Conservation (phyloP, 2,113 vertebrate genomes). For the Dipodomys ordii region DNA sequence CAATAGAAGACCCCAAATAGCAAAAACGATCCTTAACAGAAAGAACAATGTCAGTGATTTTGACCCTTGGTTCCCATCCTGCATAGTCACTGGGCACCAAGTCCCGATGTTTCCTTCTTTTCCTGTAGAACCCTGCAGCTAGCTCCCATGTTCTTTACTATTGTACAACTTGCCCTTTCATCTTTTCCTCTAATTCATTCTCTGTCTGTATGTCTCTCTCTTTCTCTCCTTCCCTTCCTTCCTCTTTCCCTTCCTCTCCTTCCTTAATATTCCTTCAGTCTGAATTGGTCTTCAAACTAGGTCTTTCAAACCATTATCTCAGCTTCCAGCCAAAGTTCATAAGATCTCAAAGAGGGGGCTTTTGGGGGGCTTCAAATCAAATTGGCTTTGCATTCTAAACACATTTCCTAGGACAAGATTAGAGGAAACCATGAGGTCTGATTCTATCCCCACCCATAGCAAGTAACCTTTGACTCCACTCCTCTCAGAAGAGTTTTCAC, state of each 20-base stretch:
- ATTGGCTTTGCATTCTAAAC: neutral
- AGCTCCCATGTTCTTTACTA: neutral
- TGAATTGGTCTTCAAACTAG: neutral
- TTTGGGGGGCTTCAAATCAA: neutral
- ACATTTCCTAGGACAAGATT: neutral
- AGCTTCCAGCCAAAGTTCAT: neutral
- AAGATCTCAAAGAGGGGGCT: neutral
- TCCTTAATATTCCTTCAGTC: neutral
- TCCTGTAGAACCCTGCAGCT: too few relatives aligned
- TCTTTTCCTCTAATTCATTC: neutral
- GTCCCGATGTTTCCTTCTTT: neutral
- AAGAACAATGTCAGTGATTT: neutral
- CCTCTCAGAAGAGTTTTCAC: neutral
- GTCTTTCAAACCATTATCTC: neutral
- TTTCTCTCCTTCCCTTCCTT: neutral
- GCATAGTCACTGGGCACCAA: neutral
- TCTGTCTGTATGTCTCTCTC: neutral
- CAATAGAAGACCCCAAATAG: too few relatives aligned
- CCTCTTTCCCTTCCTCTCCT: neutral
- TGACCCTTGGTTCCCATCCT: neutral
- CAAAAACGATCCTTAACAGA: too few relatives aligned
- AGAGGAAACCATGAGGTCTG: neutral
- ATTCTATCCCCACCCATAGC: neutral
- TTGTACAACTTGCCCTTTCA: accelerated
- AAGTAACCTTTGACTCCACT: neutral